phyloP scores from a whole-genome alignment of 2,797 vertebrate species.

The Octomys mimax region DNA sequence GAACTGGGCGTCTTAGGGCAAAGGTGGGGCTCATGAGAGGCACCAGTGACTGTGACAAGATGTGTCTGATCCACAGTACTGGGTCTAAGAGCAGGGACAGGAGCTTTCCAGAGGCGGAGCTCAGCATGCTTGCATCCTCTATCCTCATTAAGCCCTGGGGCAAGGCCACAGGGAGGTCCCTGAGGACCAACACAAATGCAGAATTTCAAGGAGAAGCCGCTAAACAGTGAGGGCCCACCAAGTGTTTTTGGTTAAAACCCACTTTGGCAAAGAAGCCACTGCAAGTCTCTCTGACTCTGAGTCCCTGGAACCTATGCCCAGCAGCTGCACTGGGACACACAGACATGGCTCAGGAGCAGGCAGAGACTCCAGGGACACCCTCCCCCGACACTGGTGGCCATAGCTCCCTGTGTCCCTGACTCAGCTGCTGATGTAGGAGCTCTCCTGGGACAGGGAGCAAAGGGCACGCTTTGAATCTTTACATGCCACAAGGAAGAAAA shows the following conservation, averaged over 20 bases:
- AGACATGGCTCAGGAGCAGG: not conserved
- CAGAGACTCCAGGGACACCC: not conserved
- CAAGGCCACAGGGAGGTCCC: not conserved
- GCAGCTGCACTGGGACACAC: not conserved
- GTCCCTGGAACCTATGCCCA: not conserved
- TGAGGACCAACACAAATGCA: not conserved
- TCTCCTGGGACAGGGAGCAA: slow-evolving; percentile 82
- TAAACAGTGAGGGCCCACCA: not conserved
- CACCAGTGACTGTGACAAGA: not conserved
- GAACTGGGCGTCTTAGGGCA: rapidly evolving
- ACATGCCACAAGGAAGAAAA: slow-evolving; percentile 83
- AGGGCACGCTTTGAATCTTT: slow-evolving; percentile 82
- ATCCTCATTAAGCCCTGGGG: rapidly evolving
- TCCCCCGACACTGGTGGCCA: slow-evolving; percentile 7
- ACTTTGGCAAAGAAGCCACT: not conserved
- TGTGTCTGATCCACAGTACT: rapidly evolving
- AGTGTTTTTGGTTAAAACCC: not conserved
- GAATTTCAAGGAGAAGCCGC: not conserved
- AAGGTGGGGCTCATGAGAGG: not conserved
- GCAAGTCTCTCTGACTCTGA: not conserved
- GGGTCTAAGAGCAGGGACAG: not conserved
- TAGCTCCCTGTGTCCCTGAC: slow-evolving; percentile 15
- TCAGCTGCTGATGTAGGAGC: slow-evolving; percentile 10
- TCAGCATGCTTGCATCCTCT: rapidly evolving
- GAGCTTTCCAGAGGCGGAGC: too few species aligned